Conservation (phyloP, 1,140 invertebrate genomes). For the Homarus americanus region DNA sequence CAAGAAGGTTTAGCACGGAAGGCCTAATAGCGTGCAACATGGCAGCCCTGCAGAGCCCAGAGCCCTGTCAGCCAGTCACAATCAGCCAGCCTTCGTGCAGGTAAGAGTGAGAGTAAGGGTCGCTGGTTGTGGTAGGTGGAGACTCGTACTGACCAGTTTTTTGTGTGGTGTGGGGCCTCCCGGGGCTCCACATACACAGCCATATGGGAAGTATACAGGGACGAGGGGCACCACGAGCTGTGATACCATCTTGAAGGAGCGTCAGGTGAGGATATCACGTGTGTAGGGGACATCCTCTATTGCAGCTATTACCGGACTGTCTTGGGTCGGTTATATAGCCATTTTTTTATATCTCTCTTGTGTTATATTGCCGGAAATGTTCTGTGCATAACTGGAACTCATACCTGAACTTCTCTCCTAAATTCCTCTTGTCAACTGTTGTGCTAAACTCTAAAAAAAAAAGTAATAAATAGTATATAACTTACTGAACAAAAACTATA, state of each 20-base stretch:
- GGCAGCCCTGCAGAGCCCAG: no score
- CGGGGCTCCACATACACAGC: not conserved
- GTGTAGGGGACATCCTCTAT: not conserved
- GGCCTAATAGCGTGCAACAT: conserved; percentile 35
- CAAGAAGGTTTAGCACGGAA: conserved; percentile 5
- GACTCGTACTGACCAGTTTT: conserved; percentile 33
- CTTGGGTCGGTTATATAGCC: no score
- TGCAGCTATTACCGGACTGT: no score
- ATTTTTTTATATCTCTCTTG: no score
- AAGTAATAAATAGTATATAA: no score
- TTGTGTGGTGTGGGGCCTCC: conserved; percentile 29
- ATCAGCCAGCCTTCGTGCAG: conserved; percentile 4
- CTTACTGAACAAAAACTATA: no score
- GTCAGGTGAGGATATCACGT: not conserved
- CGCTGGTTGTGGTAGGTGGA: not conserved
- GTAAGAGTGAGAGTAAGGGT: conserved; percentile 38
- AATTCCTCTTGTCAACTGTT: no score
- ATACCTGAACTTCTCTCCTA: no score
- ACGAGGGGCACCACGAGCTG: not conserved
- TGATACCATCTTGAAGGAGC: conserved; percentile 16
- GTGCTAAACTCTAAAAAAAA: no score
- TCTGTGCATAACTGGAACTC: no score
- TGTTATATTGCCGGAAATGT: no score
- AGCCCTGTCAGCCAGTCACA: no score
- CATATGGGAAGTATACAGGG: conserved; percentile 22